These are phyloP conservation scores for Rhombomys opimus DNA, from an alignment of 2,113 vertebrate genomes.

Conservation along the genomic window DNA sequence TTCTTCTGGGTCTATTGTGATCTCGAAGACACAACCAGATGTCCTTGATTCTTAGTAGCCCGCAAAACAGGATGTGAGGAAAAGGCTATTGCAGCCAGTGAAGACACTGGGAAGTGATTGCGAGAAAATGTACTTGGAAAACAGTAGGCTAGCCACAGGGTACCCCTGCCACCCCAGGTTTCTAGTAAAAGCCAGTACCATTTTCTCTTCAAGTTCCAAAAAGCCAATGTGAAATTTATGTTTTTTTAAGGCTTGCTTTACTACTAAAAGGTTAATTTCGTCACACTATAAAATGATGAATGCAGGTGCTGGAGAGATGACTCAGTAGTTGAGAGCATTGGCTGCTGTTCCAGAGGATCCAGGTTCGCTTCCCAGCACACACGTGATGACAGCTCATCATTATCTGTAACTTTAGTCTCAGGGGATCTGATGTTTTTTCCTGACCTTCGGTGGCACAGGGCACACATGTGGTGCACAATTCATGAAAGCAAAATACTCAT, in stretches of 20 bases:
- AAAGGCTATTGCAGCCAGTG: slow-evolving; percentile 95
- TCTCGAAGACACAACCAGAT: slow-evolving; percentile 98
- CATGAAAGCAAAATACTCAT: neutral
- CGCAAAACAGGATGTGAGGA: slow-evolving; percentile 97
- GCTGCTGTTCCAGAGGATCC: neutral
- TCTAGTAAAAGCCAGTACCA: slow-evolving; percentile 94
- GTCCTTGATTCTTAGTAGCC: slow-evolving; percentile 93
- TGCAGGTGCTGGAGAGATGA: neutral
- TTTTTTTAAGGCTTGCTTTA: neutral
- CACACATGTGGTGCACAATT: neutral
- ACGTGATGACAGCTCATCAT: too few species aligned
- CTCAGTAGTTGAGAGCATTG: neutral
- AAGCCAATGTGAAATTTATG: too few species aligned
- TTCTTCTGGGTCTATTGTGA: slow-evolving; percentile 76
- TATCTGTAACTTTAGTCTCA: neutral
- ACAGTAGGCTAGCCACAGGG: slow-evolving; percentile 90
- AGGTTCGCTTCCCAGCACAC: neutral
- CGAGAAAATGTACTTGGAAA: slow-evolving; percentile 94
- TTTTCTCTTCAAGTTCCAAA: neutral
- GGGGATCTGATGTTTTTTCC: neutral
- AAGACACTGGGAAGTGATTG: slow-evolving; percentile 97
- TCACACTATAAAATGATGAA: neutral
- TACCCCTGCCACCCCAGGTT: slow-evolving; percentile 97
- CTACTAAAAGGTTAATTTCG: neutral
- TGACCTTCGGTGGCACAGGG: neutral